phyloP scores from a whole-genome alignment of 30 jellyfish, hydroid and myxozoan genomes.

The Haliclystus octoradiatus region DNA sequence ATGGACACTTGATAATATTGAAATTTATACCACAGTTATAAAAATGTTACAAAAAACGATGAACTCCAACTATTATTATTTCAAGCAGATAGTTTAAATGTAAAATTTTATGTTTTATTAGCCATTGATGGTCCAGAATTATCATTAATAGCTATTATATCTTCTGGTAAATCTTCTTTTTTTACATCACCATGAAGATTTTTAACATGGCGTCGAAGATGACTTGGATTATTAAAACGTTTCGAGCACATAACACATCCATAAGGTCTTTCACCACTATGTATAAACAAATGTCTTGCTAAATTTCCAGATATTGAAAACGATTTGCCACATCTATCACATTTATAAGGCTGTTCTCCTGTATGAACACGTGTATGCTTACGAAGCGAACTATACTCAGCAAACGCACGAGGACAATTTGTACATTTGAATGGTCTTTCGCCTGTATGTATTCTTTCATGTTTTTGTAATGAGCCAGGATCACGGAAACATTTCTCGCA shows the following conservation, averaged over 20 bases:
- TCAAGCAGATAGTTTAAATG: too few species aligned
- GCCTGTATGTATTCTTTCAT: constrained; percentile 91
- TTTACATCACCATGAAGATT: constrained; percentile 65
- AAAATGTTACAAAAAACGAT: too few species aligned
- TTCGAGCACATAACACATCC: constrained; percentile 77
- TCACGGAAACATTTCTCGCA: constrained; percentile 84
- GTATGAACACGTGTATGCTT: constrained; percentile 80
- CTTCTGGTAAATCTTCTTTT: too few species aligned
- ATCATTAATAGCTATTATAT: too few species aligned
- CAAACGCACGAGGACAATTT: constrained; percentile 70
- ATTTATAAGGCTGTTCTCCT: constrained; percentile 88
- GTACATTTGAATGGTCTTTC: constrained; percentile 78
- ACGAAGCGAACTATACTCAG: constrained; percentile 82
- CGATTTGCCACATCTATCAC: constrained; percentile 79
- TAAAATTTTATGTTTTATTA: too few species aligned
- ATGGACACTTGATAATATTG: too few species aligned
- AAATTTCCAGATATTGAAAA: constrained; percentile 90
- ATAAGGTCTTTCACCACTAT: constrained; percentile 90
- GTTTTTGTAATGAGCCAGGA: constrained; percentile 92
- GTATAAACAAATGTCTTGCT: constrained; percentile 84
- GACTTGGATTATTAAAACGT: constrained; percentile 89
- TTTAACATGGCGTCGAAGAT: constrained; percentile 80
- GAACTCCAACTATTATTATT: too few species aligned
- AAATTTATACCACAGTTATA: too few species aligned
- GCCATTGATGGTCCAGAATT: too few species aligned